Evolutionary conservation across 2,888 invertebrate species (phyloP).

Genomic region (Chrysina gloriosa): DNA sequence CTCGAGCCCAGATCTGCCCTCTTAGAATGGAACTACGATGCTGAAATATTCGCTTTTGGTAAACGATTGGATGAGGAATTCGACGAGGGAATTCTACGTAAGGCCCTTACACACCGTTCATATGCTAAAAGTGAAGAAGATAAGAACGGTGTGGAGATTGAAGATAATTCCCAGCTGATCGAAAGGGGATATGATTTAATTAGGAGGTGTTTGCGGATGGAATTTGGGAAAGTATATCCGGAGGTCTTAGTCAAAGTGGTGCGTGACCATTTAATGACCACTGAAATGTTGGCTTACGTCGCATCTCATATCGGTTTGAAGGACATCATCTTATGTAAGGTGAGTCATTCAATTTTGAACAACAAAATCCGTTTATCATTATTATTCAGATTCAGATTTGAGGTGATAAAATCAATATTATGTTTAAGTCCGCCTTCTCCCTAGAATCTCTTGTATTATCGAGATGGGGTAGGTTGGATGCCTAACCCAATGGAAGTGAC

Average conservation of each 20-base stretch:
- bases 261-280: conserved; percentile 73
- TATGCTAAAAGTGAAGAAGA: conserved; percentile 69
- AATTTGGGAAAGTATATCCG: conserved; percentile 79
- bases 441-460: too few relatives aligned
- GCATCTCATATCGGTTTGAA: conserved; percentile 82
- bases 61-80: conserved; percentile 88
- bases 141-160: conserved; percentile 5
- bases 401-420: too few relatives aligned
- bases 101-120: conserved; percentile 84
- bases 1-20: conserved; percentile 71
- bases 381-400: too few relatives aligned
- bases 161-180: conserved; percentile 77
- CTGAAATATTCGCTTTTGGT: conserved; percentile 90
- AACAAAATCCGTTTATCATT: too few relatives aligned
- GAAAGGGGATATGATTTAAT: conserved; percentile 77
- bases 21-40: conserved; percentile 88
- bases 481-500: too few relatives aligned
- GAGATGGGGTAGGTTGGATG: too few relatives aligned
- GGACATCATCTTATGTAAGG: conserved; percentile 83
- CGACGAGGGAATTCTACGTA: conserved; percentile 74
- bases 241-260: conserved; percentile 79
- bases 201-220: conserved; percentile 72
- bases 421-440: too few relatives aligned
- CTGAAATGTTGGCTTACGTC: conserved; percentile 76
- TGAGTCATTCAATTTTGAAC: conserved; percentile 66